Conservation (phyloP, 2,888 invertebrate species). For the Heliconius erato region DNA sequence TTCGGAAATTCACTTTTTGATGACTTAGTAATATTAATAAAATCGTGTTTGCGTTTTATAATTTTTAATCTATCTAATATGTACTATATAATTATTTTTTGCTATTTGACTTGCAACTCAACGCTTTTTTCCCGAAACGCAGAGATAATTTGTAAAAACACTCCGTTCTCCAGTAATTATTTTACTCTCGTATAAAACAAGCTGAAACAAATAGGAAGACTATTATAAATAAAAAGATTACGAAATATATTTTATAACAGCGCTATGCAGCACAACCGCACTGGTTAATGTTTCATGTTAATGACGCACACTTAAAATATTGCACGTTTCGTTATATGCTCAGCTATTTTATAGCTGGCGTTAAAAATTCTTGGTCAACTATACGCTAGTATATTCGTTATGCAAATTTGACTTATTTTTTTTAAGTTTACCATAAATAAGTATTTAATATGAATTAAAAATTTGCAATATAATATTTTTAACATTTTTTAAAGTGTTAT, state of each 20-base stretch:
- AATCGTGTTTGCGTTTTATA: too few relatives aligned
- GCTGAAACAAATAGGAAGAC: background rate
- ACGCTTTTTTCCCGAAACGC: too few relatives aligned
- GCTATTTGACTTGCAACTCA: background rate
- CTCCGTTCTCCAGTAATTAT: too few relatives aligned
- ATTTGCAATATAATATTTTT: too few relatives aligned
- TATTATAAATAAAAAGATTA: conserved; percentile 14
- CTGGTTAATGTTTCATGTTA: conserved; percentile 77
- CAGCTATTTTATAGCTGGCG: conserved; percentile 64
- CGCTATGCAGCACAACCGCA: conserved; percentile 65
- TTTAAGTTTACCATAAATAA: background rate
- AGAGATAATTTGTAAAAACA: too few relatives aligned
- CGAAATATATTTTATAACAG: conserved; percentile 17
- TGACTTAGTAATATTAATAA: too few relatives aligned
- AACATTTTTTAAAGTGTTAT: too few relatives aligned
- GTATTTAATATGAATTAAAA: background rate
- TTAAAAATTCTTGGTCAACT: conserved; percentile 51
- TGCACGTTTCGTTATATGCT: conserved; percentile 70
- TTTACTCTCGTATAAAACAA: background rate
- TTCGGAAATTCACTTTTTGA: background rate
- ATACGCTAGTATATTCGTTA: conserved; percentile 39
- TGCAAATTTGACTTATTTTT: conserved; percentile 39
- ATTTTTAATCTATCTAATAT: too few relatives aligned
- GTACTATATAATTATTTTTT: background rate
- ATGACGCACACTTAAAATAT: conserved; percentile 70